Conservation (phyloP, 2,888 invertebrate species). For the Eutolmus rufibarbis region DNA sequence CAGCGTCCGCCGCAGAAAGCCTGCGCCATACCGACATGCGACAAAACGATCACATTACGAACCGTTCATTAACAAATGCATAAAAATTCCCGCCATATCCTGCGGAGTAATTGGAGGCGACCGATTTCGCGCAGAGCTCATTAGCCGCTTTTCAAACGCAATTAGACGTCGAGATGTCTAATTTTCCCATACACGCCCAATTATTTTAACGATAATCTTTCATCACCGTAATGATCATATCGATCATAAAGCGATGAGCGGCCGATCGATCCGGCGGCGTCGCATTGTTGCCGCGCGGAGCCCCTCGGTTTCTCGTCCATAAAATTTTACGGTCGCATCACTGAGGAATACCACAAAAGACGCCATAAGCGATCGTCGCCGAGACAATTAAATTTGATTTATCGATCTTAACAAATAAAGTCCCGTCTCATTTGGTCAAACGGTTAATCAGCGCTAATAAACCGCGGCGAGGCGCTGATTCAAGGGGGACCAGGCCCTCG, state of each 20-base stretch:
- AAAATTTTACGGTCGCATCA: constrained; percentile 28
- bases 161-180: constrained; percentile 28
- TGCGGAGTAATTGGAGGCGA: not conserved
- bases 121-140: not conserved
- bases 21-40: not conserved
- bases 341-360: constrained; percentile 23
- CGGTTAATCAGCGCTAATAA: constrained; percentile 32
- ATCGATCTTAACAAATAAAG: constrained; percentile 31
- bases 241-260: constrained; percentile 33
- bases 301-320: not conserved
- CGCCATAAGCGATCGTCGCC: constrained; percentile 36
- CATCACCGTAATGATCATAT: constrained; percentile 37
- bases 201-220: constrained; percentile 41
- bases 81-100: constrained; percentile 9
- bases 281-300: not conserved
- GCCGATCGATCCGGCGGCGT: not conserved
- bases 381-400: constrained; percentile 39
- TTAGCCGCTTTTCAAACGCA: constrained; percentile 3
- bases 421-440: not conserved
- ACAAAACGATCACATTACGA: constrained; percentile 2
- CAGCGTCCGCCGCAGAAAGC: not conserved
- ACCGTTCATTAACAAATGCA: not conserved
- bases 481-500: constrained; percentile 9
- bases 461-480: not conserved
- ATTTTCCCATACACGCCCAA: constrained; percentile 24